Conservation (phyloP, 2,113 vertebrate genomes). For the Conger conger region DNA sequence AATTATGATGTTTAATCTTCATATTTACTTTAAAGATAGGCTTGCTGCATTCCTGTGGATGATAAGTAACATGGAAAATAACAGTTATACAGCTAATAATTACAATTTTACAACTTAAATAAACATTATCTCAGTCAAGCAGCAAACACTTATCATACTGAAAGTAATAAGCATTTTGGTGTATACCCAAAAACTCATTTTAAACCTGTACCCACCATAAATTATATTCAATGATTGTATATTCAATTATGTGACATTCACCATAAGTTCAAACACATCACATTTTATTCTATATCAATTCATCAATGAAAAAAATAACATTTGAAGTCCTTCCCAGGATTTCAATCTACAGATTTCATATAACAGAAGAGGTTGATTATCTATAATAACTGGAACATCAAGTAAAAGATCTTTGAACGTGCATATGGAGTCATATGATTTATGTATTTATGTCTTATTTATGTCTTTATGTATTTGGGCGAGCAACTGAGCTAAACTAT, state of each 20-base stretch:
- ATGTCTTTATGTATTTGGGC: no score
- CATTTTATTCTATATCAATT: neutral
- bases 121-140: slow-evolving; percentile 56
- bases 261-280: neutral
- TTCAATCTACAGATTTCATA: neutral
- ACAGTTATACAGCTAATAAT: slow-evolving; percentile 62
- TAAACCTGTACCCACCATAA: neutral
- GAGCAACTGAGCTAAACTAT: no score
- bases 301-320: no score
- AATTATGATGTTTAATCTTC: slow-evolving; percentile 49
- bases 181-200: slow-evolving; percentile 13
- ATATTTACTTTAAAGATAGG: slow-evolving; percentile 55
- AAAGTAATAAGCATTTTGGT: slow-evolving; percentile 31
- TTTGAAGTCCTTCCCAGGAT: no score
- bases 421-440: no score
- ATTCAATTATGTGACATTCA: neutral
- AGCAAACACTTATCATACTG: slow-evolving; percentile 37
- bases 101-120: slow-evolving; percentile 62
- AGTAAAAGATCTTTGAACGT: no score
- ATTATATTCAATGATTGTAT: neutral
- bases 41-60: slow-evolving; percentile 52
- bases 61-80: slow-evolving; percentile 62
- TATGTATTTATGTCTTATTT: no score
- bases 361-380: neutral
- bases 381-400: neutral